These are phyloP conservation scores for Halichoeres trimaculatus DNA, from an alignment of 2,113 vertebrate genomes.

Conservation along the genomic window DNA sequence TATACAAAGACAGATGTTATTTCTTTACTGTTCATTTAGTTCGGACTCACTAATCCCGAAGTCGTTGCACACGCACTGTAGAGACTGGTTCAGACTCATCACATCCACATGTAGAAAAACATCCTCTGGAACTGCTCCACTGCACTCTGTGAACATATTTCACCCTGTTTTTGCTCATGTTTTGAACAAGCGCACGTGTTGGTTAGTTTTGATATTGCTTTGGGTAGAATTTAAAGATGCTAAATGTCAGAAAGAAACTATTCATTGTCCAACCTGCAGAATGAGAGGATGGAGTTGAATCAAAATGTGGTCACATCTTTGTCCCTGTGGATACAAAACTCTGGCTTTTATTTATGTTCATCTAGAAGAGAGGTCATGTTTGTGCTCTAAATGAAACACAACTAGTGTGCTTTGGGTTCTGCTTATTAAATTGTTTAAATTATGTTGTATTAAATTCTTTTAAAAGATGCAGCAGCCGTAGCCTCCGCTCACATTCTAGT, in stretches of 20 bases:
- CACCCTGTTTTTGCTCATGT: slow-evolving; percentile 13
- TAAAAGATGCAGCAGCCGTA: too few species aligned
- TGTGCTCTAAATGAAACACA: too few species aligned
- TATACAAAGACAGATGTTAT: slow-evolving; percentile 19
- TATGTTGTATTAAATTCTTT: neutral
- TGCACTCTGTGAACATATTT: slow-evolving; percentile 22
- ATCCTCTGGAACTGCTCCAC: neutral
- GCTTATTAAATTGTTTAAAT: too few species aligned
- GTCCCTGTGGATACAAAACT: neutral
- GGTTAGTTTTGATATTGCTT: slow-evolving; percentile 26
- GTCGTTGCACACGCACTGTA: slow-evolving; percentile 5
- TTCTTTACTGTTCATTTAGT: slow-evolving; percentile 37
- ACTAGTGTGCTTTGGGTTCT: too few species aligned
- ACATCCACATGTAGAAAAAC: slow-evolving; percentile 10
- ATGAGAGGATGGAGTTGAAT: neutral
- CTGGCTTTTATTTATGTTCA: too few species aligned
- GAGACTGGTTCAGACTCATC: slow-evolving; percentile 16
- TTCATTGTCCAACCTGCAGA: neutral
- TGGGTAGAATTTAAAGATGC: slow-evolving; percentile 31
- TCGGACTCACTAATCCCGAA: slow-evolving; percentile 11
- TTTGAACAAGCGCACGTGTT: slow-evolving; percentile 3
- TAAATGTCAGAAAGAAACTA: slow-evolving; percentile 3
- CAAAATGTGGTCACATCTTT: neutral
- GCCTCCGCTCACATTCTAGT: neutral
- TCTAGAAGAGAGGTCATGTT: too few species aligned